These are phyloP conservation scores for Fragum fragum DNA, from an alignment of 2,888 invertebrate genomes.

Conservation along the genomic window DNA sequence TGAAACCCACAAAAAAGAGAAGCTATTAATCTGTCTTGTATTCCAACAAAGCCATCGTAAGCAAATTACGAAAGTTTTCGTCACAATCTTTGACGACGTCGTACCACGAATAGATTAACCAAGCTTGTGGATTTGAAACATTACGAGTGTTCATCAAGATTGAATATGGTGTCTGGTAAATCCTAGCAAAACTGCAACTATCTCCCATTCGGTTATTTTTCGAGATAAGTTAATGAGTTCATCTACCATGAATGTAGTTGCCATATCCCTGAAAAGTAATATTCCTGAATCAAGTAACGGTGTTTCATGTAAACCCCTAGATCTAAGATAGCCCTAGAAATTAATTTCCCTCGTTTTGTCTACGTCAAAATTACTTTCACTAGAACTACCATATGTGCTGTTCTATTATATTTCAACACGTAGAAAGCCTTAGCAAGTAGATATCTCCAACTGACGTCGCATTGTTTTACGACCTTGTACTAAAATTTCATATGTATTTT, in stretches of 20 bases:
- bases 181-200: not conserved
- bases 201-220: constrained; percentile 2
- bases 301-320: too few relatives aligned
- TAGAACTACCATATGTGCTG: too few relatives aligned
- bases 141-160: not conserved
- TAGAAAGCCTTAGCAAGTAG: too few relatives aligned
- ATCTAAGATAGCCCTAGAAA: too few relatives aligned
- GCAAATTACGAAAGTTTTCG: not conserved
- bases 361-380: too few relatives aligned
- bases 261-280: too few relatives aligned
- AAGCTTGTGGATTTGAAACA: not conserved
- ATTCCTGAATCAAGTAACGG: too few relatives aligned
- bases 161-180: not conserved
- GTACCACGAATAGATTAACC: not conserved
- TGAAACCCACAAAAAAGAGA: not conserved
- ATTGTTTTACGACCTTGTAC: too few relatives aligned
- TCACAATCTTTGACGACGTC: constrained; percentile 5
- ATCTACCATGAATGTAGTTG: not conserved
- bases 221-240: constrained; percentile 1
- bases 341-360: too few relatives aligned
- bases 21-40: constrained; percentile 4
- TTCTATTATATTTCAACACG: too few relatives aligned
- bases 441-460: too few relatives aligned
- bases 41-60: not conserved
- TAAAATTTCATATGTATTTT: too few relatives aligned